Base-by-base conservation (phyloP, 2,888 invertebrate genomes). In the Griposia aprilina region DNA sequence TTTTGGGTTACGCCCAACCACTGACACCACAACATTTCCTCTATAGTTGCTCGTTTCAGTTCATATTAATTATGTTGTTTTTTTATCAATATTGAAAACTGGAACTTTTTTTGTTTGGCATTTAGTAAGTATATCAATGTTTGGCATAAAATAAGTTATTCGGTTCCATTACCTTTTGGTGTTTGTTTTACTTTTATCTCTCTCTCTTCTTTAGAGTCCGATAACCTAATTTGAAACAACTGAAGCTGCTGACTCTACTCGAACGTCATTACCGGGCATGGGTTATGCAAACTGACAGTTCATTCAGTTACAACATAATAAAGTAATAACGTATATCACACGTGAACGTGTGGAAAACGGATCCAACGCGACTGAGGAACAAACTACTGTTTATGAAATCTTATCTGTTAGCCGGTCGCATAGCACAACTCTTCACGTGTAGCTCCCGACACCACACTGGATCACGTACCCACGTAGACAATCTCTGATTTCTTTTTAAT, bases 381-480 rank as follows among this genome's bases (percentile, higher is more conserved):
- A 81, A 82, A 82, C 84, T 83, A 81, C 74, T 82, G 86, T 89
- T 81, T 82, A 87, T 86, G 90, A 91, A 93, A 92, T 90, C 90
- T 90, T 92, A 92, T 92, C 90, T 90, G 80, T 79, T 65, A 76
- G 85, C 83, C 82, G 82, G 87, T 83, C 86, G 78, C 84, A 81
- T 80, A 88, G 85, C 87, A 85, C 89, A 87, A 85, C 80, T 88
- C 86, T 90, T 90, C 92, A 92, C 92, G 92, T 93, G 91, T 85
- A 75, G 79, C 62, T 86, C 74, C 81, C 62, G 62, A 74, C 90
- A 90, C 80, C 85, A 83, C 80, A 80, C 77, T 63, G 67, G 76
- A 75, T 76, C 77, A 83, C 62, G 30, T 70, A 72, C 15, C 23
- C 50, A 66, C 48, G 63, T 55, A 26, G 20, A 13, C 50, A 30